Percentiles rank a stretch among this genome's conserved stretches.
Conservation (phyloP, 2,113 vertebrate genomes). For the Casuarius casuarius region DNA sequence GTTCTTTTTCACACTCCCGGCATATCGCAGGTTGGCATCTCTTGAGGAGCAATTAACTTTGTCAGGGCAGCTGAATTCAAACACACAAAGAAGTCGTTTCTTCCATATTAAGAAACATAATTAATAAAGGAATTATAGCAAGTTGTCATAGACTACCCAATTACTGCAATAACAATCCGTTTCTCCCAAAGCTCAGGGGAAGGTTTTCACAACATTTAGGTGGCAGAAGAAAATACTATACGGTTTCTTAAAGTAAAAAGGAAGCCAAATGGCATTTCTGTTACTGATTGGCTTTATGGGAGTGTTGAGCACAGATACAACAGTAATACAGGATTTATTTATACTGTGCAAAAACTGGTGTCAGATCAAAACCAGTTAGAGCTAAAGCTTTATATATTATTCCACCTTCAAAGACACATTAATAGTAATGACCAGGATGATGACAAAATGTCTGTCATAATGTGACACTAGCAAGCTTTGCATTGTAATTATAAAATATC, state of each 20-base stretch:
- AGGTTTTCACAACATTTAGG: conserved; percentile 16
- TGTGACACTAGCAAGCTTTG: neutral
- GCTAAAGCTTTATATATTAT: neutral
- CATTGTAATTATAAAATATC: conserved; percentile 17
- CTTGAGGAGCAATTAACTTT: conserved; percentile 74
- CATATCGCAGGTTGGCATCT: conserved; percentile 51
- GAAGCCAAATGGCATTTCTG: neutral
- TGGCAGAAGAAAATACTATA: neutral
- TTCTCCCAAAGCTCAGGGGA: conserved; percentile 58
- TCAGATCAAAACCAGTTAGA: conserved; percentile 9
- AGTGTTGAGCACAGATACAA: neutral
- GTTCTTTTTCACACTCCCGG: conserved; percentile 66
- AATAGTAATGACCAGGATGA: neutral
- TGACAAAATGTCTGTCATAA: neutral
- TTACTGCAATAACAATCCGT: conserved; percentile 55
- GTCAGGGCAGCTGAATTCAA: conserved; percentile 63
- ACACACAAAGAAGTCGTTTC: conserved; percentile 51
- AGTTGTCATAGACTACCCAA: conserved; percentile 64
- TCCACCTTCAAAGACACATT: neutral
- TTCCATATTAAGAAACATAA: conserved; percentile 65
- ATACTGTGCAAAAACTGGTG: neutral
- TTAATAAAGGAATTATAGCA: conserved; percentile 72
- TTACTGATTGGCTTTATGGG: neutral
- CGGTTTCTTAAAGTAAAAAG: neutral
- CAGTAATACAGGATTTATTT: neutral